These are phyloP conservation scores for Philantomba maxwellii DNA, from an alignment of 2,113 vertebrate genomes.

Conservation along the genomic window DNA sequence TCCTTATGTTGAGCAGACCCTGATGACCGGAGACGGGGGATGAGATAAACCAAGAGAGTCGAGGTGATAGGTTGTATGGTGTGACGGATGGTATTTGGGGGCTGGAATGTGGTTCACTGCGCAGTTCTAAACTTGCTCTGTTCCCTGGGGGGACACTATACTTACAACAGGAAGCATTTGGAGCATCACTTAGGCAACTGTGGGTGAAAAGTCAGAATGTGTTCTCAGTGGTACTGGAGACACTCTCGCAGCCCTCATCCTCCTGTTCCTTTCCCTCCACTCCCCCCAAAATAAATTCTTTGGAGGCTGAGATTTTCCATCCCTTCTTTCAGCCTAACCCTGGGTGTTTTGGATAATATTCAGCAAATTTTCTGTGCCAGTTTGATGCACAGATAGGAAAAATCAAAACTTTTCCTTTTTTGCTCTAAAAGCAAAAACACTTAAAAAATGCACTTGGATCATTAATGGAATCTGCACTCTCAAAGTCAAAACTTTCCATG, in stretches of 20 bases:
- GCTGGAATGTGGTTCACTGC: background rate
- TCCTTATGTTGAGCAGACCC: background rate
- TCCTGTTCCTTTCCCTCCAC: fast-evolving
- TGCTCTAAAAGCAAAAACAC: constrained; percentile 24
- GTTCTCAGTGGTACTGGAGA: background rate
- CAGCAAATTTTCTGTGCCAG: constrained; percentile 49
- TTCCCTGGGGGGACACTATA: background rate
- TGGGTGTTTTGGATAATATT: constrained; percentile 36
- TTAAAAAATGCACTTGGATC: constrained; percentile 19
- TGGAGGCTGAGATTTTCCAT: constrained; percentile 51
- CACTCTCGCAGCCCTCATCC: background rate
- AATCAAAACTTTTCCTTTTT: constrained; percentile 10
- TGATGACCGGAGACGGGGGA: background rate
- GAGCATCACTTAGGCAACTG: background rate
- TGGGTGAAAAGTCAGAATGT: background rate
- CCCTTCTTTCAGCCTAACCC: background rate
- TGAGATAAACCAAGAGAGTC: background rate
- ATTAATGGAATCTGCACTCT: constrained; percentile 44
- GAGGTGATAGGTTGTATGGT: background rate
- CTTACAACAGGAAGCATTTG: background rate
- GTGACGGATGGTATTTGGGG: background rate
- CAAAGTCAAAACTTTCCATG: constrained; percentile 61
- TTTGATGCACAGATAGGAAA: constrained; percentile 53
- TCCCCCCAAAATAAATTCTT: background rate
- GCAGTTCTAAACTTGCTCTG: background rate